These are phyloP conservation scores for Lepidocolaptes lacrymiger DNA, from an alignment of 2,797 vertebrate genomes.

Conservation along the genomic window DNA sequence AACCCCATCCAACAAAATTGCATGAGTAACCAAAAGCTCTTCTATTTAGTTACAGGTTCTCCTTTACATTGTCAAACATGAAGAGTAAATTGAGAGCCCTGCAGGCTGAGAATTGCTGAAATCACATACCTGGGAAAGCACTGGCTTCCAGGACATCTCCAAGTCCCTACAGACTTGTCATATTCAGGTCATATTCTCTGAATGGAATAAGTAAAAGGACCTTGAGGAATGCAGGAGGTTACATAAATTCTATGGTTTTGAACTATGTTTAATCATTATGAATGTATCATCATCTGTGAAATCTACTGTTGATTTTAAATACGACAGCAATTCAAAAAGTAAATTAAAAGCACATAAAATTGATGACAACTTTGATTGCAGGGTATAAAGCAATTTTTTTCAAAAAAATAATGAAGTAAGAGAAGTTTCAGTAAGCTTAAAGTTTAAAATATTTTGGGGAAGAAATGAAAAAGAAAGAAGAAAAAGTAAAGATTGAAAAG, in stretches of 20 bases:
- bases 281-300: neutral
- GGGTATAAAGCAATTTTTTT: neutral
- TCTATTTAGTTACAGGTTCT: neutral
- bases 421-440: neutral
- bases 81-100: neutral
- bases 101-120: neutral
- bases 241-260: neutral
- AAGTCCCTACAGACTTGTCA: neutral
- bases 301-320: neutral
- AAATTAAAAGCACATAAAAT: neutral
- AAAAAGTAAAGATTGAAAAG: neutral
- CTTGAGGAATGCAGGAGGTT: neutral
- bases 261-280: neutral
- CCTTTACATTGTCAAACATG: neutral
- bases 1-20: fast-evolving
- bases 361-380: neutral
- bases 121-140: neutral
- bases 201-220: neutral
- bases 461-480: neutral
- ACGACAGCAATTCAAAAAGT: neutral
- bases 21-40: neutral
- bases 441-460: neutral
- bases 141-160: neutral
- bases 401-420: neutral
- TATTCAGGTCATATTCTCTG: no score